phyloP scores from a whole-genome alignment of 2,888 invertebrate genomes.

The Scaptomyza polygonia region DNA sequence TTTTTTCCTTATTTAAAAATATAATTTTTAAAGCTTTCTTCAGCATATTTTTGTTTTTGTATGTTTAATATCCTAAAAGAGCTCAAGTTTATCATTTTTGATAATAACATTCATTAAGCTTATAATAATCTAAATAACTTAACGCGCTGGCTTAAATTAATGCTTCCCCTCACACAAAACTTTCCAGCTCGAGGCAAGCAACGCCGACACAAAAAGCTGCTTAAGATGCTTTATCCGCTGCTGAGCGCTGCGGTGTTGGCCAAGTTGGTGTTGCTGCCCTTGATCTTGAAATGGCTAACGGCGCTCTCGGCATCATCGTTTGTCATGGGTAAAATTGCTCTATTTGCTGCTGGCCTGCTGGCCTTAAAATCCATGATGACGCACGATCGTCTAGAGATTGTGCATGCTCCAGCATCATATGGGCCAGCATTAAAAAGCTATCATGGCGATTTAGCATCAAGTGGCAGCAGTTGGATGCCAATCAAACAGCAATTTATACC shows the following conservation, averaged over 20 bases:
- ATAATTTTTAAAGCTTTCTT: no score
- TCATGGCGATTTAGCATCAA: slow-evolving; percentile 57
- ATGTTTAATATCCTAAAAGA: no score
- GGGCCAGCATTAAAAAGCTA: slow-evolving; percentile 52
- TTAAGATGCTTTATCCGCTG: slow-evolving; percentile 87
- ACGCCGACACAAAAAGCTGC: slow-evolving; percentile 84
- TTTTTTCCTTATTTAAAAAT: no score
- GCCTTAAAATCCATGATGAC: slow-evolving; percentile 79
- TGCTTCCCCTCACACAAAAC: slow-evolving; percentile 1
- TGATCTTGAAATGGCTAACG: slow-evolving; percentile 88
- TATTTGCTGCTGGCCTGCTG: slow-evolving; percentile 77
- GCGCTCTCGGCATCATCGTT: slow-evolving; percentile 87
- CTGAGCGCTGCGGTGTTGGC: slow-evolving; percentile 88
- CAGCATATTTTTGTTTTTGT: no score
- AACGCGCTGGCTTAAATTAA: neutral
- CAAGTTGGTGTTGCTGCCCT: slow-evolving; percentile 88
- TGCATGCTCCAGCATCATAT: slow-evolving; percentile 60
- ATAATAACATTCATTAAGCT: no score
- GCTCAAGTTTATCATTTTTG: no score
- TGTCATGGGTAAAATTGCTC: slow-evolving; percentile 83
- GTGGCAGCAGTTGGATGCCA: slow-evolving; percentile 69
- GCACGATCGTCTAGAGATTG: slow-evolving; percentile 69
- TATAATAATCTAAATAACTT: no score
- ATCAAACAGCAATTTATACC: slow-evolving; percentile 69
- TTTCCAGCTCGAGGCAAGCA: slow-evolving; percentile 79